Percentiles rank a stretch among this genome's conserved stretches.
Conservation (phyloP, 2,888 invertebrate species). For the Synanthedon andrenaeformis region DNA sequence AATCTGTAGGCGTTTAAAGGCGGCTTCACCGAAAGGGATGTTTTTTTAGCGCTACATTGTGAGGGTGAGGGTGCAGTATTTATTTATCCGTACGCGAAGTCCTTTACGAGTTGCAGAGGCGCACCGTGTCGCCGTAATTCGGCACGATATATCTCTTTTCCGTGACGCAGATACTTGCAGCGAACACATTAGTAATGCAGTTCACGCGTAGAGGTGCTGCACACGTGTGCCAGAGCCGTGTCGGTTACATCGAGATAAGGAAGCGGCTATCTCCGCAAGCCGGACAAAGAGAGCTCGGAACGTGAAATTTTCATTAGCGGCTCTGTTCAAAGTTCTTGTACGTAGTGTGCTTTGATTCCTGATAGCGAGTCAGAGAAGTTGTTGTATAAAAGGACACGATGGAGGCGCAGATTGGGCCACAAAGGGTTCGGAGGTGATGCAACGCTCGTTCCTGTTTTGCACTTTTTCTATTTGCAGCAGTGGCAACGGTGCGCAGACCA, state of each 20-base stretch:
- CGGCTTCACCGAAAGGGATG: slow-evolving; percentile 68
- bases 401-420: slow-evolving; percentile 67
- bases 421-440: slow-evolving; percentile 68
- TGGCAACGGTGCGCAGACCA: slow-evolving; percentile 65
- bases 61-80: slow-evolving; percentile 71
- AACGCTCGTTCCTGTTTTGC: slow-evolving; percentile 56
- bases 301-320: slow-evolving; percentile 67
- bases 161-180: slow-evolving; percentile 21
- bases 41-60: slow-evolving; percentile 65
- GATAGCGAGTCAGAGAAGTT: slow-evolving; percentile 64
- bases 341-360: slow-evolving; percentile 55
- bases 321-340: slow-evolving; percentile 53
- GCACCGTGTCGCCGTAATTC: slow-evolving; percentile 49
- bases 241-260: slow-evolving; percentile 35
- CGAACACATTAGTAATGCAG: slow-evolving; percentile 49
- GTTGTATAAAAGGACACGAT: slow-evolving; percentile 59
- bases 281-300: slow-evolving; percentile 17
- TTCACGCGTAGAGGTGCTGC: slow-evolving; percentile 41
- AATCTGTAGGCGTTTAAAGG: slow-evolving; percentile 72
- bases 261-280: slow-evolving; percentile 26
- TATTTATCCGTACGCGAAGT: slow-evolving; percentile 62
- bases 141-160: slow-evolving; percentile 35
- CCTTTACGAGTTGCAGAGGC: slow-evolving; percentile 50
- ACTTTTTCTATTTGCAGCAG: slow-evolving; percentile 67
- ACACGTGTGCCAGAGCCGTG: slow-evolving; percentile 17